Percentiles rank a stretch among this genome's conserved stretches.
These are phyloP conservation scores for Characodon lateralis DNA, from an alignment of 2,797 vertebrate species.

Conservation along the genomic window DNA sequence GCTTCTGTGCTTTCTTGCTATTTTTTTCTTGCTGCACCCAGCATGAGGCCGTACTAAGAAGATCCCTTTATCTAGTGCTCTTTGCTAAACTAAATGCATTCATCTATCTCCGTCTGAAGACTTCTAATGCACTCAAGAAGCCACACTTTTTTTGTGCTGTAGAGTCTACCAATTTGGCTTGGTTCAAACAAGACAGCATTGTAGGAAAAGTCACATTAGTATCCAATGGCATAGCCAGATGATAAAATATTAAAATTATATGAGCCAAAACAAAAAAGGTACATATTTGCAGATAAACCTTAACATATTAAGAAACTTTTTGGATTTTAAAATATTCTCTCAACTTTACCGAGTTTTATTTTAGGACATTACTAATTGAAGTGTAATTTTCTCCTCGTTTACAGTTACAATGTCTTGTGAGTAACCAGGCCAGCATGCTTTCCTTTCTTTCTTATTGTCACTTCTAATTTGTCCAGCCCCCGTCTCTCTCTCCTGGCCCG, in stretches of 20 bases:
- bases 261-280: not conserved
- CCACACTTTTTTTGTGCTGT: not conserved
- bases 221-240: not conserved
- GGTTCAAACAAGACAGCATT: not conserved
- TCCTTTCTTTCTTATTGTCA: constrained; percentile 63
- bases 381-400: constrained; percentile 37
- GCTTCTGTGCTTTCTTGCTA: not conserved
- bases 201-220: not conserved
- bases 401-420: constrained; percentile 40
- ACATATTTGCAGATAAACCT: not conserved
- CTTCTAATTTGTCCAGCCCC: constrained; percentile 60
- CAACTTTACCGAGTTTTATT: constrained; percentile 18
- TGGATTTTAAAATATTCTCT: constrained; percentile 15
- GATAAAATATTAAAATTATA: not conserved
- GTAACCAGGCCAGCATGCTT: constrained; percentile 49
- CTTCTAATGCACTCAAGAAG: not conserved
- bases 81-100: not conserved
- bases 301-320: constrained; percentile 12
- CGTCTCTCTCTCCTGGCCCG: constrained; percentile 52
- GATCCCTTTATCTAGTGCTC: not conserved
- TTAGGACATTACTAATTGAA: constrained; percentile 24
- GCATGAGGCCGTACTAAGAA: not conserved
- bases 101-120: not conserved
- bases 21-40: not conserved
- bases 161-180: too few relatives aligned